Base-by-base conservation (phyloP, 2,888 invertebrate genomes). In the Dusona sp. region DNA sequence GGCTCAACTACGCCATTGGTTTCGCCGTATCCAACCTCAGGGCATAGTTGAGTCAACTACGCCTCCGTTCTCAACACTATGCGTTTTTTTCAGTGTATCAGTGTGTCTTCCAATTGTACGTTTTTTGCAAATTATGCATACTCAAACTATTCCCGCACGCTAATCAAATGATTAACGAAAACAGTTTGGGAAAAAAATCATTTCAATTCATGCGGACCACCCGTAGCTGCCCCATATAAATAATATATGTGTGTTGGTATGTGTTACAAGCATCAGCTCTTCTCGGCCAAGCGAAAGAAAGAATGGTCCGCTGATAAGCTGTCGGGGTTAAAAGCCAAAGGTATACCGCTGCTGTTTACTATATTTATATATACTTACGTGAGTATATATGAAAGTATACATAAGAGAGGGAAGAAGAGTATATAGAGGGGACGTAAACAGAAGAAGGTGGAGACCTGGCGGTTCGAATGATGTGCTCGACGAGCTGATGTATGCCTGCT, bases 401-500 rank as follows among this genome's bases (percentile, higher is more conserved):
- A 72, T 45, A 25, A 42, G 82, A 64, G 38, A 77, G 68, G 57
- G 61, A 70, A 81, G 72, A 78, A 72, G 72, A 74, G 83, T 84
- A 65, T 73, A 80, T 67, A 84, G 68, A 81, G 67, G 57, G 51
- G 75, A 79, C 61, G 77, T 22, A 45, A 70, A 67, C 48, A 54
- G 73, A 83, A 79, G 88, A 80, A 83, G 70, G 65, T 82, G 67
- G 83, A 84, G 70, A 83, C 78, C 70, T 75, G 74, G 36, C 64
- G 79, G 75, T 61, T 78, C 81, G 83, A 82, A 87, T 85, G 85
- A 84, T 83, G 86, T 82, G 87, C 81, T 81, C 79, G 86, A 85
- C 84, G 86, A 36, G 68, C 90, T 93, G 93, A 93, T 93, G 89
- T 92, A 93, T 92, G 92, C 92, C 93, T 93, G 91, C 93, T 94